A percentile compares a stretch with the other conserved stretches of the same genome.
Conservation (phyloP, 2,888 invertebrate species). For the Pseudoips prasinana region DNA sequence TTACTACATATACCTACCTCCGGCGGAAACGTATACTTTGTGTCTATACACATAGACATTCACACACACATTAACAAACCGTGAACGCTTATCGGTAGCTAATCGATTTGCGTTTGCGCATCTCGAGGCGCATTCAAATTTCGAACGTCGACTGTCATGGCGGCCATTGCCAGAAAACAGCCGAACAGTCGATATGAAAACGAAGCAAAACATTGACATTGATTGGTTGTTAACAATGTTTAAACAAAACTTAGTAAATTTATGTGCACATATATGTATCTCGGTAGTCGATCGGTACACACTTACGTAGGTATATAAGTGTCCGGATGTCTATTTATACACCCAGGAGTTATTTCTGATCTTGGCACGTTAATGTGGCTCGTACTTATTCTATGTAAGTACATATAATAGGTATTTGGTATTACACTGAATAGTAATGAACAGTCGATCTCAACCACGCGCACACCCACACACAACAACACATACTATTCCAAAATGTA, state of each 20-base stretch:
- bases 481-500: no score
- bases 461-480: no score
- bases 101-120: constrained; percentile 72
- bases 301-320: no score
- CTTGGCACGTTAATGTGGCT: no score
- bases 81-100: constrained; percentile 63
- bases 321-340: no score
- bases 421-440: no score
- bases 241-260: constrained; percentile 32
- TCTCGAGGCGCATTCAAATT: constrained; percentile 77
- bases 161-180: constrained; percentile 60
- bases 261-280: no score
- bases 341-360: no score
- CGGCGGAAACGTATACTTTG: constrained; percentile 61
- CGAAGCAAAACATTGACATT: constrained; percentile 64
- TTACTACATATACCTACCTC: constrained; percentile 26
- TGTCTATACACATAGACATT: constrained; percentile 43
- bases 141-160: constrained; percentile 71
- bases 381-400: no score
- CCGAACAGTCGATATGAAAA: constrained; percentile 47
- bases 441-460: no score
- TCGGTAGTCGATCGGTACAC: no score
- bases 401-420: no score
- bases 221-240: constrained; percentile 56
- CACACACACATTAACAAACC: constrained; percentile 33